phyloP scores from a whole-genome alignment of 2,113 vertebrate genomes.

The Spermophilus dauricus region DNA sequence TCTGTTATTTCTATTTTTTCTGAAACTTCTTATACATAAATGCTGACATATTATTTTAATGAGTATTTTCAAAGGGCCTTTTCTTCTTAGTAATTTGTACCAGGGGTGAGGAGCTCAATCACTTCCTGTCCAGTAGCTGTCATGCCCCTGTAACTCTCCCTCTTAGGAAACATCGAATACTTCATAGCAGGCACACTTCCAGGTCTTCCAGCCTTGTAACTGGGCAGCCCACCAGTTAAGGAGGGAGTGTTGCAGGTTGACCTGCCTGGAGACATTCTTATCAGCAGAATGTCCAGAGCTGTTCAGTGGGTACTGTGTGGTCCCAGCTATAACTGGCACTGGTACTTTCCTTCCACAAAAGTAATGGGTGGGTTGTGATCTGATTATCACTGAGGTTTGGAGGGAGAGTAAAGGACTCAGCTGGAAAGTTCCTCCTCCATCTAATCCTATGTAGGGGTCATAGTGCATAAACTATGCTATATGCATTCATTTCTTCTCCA shows the following conservation, averaged over 20 bases:
- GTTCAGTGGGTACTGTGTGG: background rate
- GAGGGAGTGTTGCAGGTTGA: background rate
- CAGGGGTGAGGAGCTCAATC: background rate
- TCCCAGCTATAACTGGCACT: background rate
- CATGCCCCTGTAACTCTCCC: background rate
- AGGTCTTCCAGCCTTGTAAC: background rate
- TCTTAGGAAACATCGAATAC: background rate
- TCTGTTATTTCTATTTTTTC: too few species aligned
- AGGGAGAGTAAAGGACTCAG: conserved; percentile 17
- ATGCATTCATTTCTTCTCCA: background rate
- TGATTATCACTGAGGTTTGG: background rate
- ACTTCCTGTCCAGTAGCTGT: background rate
- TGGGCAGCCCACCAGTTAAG: background rate
- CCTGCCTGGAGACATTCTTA: background rate
- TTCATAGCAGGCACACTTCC: background rate
- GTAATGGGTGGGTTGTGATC: background rate
- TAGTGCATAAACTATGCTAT: background rate
- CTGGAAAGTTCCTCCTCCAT: background rate
- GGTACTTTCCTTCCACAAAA: background rate
- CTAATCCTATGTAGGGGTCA: background rate
- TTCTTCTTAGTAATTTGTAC: background rate
- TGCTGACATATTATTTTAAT: background rate
- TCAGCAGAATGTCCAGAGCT: background rate
- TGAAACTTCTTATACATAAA: background rate
- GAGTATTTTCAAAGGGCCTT: background rate